phyloP scores from a whole-genome alignment of 2,888 invertebrate species.

The Autographa gamma region DNA sequence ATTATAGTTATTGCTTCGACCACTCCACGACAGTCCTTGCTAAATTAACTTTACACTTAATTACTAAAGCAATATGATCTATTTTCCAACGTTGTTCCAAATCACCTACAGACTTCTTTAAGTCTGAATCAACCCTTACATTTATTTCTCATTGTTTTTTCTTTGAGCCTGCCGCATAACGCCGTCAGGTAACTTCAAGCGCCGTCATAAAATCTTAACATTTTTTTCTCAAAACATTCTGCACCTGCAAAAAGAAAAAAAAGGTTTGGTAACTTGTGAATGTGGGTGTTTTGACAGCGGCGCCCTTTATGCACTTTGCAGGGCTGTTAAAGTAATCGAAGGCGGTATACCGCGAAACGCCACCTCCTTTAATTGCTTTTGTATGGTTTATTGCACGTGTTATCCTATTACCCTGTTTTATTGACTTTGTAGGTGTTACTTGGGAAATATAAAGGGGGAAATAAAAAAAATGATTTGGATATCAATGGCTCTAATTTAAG shows the following conservation, averaged over 20 bases:
- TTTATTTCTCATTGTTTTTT: conserved; percentile 51
- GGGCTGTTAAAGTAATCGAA: conserved; percentile 67
- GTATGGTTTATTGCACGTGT: conserved; percentile 12
- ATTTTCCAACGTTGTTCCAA: not conserved
- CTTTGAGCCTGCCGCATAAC: conserved; percentile 53
- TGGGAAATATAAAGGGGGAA: not conserved
- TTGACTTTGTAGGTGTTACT: not conserved
- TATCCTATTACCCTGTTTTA: conserved; percentile 27
- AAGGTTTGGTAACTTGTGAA: conserved; percentile 62
- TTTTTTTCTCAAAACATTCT: conserved; percentile 72
- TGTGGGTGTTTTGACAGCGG: conserved; percentile 85
- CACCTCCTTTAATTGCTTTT: conserved; percentile 58
- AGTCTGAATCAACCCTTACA: conserved; percentile 37
- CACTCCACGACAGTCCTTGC: not conserved
- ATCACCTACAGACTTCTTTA: conserved; percentile 25
- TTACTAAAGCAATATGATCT: not conserved
- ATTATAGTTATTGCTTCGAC: not conserved
- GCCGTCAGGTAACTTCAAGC: conserved; percentile 72
- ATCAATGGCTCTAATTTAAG: too few species aligned
- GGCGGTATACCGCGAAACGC: conserved; percentile 61
- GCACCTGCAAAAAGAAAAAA: conserved; percentile 82
- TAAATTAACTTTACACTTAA: too few species aligned
- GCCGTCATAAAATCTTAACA: conserved; percentile 78
- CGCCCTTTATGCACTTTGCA: conserved; percentile 70
- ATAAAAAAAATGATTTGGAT: not conserved